phyloP scores from a whole-genome alignment of 2,888 invertebrate genomes.

The Leptinotarsa haldemani region DNA sequence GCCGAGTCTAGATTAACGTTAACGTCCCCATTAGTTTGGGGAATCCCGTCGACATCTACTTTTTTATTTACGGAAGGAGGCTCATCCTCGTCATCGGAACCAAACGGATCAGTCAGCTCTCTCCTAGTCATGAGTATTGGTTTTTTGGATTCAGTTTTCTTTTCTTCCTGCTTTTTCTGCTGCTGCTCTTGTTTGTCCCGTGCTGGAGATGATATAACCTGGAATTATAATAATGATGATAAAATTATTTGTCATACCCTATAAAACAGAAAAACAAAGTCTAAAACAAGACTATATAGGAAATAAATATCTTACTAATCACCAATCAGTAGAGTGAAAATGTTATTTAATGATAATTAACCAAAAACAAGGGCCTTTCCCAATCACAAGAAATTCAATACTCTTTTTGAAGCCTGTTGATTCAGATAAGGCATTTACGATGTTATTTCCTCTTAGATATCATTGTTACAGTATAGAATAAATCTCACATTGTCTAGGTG shows the following conservation, averaged over 20 bases:
- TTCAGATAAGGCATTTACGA: too few species aligned
- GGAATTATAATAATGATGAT: conserved; percentile 64
- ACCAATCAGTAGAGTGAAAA: too few species aligned
- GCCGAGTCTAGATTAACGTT: conserved; percentile 45
- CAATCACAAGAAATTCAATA: too few species aligned
- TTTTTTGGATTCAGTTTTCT: conserved; percentile 57
- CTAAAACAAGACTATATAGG: too few species aligned
- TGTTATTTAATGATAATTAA: too few species aligned
- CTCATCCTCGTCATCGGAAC: conserved; percentile 88
- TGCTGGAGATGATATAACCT: conserved; percentile 79
- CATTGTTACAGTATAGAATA: too few species aligned
- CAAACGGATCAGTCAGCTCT: conserved; percentile 89
- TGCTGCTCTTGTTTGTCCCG: conserved; percentile 71
- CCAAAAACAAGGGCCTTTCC: too few species aligned
- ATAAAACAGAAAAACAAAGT: background rate
- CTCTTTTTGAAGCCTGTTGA: too few species aligned
- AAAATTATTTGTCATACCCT: background rate
- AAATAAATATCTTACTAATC: too few species aligned
- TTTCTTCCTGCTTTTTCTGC: conserved; percentile 60
- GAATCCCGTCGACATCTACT: conserved; percentile 45
- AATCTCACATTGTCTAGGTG: too few species aligned
- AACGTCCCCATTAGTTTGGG: conserved; percentile 55
- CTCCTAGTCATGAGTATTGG: conserved; percentile 82
- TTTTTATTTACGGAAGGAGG: conserved; percentile 45
- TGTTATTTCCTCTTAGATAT: too few species aligned